Conservation (phyloP, 1,140 invertebrate species). For the Bombus cullumanus region DNA sequence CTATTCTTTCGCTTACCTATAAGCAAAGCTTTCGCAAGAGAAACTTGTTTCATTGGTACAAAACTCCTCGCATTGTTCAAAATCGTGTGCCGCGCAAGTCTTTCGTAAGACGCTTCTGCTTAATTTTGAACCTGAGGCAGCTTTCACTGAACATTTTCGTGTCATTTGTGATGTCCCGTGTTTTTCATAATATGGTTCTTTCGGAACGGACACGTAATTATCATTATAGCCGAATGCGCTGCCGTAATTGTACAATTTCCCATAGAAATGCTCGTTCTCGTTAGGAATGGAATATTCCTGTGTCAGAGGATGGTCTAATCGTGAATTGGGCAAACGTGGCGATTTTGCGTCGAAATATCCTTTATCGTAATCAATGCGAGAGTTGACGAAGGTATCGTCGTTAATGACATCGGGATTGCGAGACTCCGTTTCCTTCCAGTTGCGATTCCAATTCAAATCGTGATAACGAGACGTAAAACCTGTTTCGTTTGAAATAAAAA, state of each 20-base stretch:
- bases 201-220: slow-evolving; percentile 65
- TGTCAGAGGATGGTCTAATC: neutral
- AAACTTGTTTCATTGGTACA: slow-evolving; percentile 89
- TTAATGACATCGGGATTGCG: neutral
- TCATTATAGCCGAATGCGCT: slow-evolving; percentile 74
- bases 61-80: slow-evolving; percentile 89
- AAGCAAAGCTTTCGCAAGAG: slow-evolving; percentile 89
- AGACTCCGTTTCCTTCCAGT: neutral
- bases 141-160: slow-evolving; percentile 86
- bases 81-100: slow-evolving; percentile 85
- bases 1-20: slow-evolving; percentile 82
- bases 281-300: slow-evolving; percentile 25
- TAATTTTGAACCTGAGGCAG: slow-evolving; percentile 88
- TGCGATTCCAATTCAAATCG: neutral
- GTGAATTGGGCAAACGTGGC: neutral
- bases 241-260: slow-evolving; percentile 71
- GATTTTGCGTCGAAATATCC: neutral
- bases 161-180: slow-evolving; percentile 4
- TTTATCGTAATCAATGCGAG: neutral
- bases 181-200: slow-evolving; percentile 57
- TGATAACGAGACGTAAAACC: neutral
- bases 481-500: neutral
- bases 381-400: neutral
- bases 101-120: slow-evolving; percentile 86
- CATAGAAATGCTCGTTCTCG: slow-evolving; percentile 56